Evolutionary conservation across 2,888 invertebrate genomes (phyloP), one percentile per base, ranked within the genome.

Genomic region (Tryphoninae sp.): DNA sequence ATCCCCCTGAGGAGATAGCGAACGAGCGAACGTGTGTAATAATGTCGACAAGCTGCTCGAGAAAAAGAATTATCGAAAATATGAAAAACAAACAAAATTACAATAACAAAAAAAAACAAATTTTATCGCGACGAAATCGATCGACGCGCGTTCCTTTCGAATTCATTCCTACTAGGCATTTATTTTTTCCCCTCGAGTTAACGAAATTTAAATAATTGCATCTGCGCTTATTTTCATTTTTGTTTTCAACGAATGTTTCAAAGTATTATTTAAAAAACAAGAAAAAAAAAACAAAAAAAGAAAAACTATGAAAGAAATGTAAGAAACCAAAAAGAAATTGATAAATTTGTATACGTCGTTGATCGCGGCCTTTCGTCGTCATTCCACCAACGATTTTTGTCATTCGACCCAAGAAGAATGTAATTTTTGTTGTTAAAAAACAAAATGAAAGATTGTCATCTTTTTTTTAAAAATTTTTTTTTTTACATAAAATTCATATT

Each of bases 11-110:
- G 51, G 53, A 33, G 73, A 62, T 51, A 77, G 59, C 23, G 49
- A 64, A 22, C 64, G 74, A 67, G 61, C 65, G 68, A 67, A 71
- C 19, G 19, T 83, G 72, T 69, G 69, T 76, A 80, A 74, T 77
- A 23, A 33, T 80, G 75, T 78, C 73, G 77, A 81, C 73, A 77
- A 73, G 62, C 78, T 69, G 82, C 78, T 80, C 73, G 33, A 6
- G 33, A 33, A 6, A 33, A 33, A 6, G 33, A 33, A 33, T 19
- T 19, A 19, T 4, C 6, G 33, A 33, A 33, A 33, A 33, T 6
- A 33, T 6, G 33, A 33, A 75, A 59, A 71, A 58, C 4, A 26
- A 62, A 23, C 53, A 33, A 33, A 33, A 19, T 19, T 19, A 19
- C 19, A 33, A 33, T 33, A 4, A 6, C 33, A 6, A 33, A 33